A percentile compares a stretch with the other conserved stretches of the same genome.
These are phyloP conservation scores for Nymphalis c-album DNA, from an alignment of 2,888 invertebrate species.

Conservation along the genomic window DNA sequence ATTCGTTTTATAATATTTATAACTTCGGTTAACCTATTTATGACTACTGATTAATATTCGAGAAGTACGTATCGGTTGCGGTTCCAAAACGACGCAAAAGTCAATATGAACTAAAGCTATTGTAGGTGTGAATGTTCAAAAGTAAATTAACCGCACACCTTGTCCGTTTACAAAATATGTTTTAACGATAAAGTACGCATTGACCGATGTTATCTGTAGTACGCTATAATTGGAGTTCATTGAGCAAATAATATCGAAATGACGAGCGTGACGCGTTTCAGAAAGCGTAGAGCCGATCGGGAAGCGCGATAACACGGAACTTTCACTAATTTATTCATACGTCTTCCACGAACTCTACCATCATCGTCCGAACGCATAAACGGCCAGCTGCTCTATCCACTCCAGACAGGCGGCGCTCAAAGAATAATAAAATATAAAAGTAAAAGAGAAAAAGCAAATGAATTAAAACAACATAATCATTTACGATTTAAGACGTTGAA, in stretches of 20 bases:
- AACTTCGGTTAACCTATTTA: neutral
- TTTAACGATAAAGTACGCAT: conserved; percentile 35
- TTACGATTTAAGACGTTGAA: conserved; percentile 74
- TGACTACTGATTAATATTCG: neutral
- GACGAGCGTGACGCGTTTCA: conserved; percentile 25
- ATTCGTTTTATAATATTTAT: neutral
- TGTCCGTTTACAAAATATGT: conserved; percentile 31
- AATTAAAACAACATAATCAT: conserved; percentile 81
- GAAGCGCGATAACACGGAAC: conserved; percentile 45
- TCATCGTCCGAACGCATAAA: conserved; percentile 47
- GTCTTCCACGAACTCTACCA: conserved; percentile 46
- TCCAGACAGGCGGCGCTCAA: conserved; percentile 77
- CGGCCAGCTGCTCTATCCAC: conserved; percentile 61
- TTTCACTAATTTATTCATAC: conserved; percentile 57
- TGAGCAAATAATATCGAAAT: conserved; percentile 42
- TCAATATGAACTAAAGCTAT: conserved; percentile 1
- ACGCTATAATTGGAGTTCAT: conserved; percentile 33
- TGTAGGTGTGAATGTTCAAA: conserved; percentile 16
- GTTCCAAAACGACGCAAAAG: neutral
- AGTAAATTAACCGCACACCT: conserved; percentile 36
- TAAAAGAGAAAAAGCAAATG: conserved; percentile 73
- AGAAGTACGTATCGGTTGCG: neutral
- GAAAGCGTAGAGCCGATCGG: conserved; percentile 18
- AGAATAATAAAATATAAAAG: conserved; percentile 68
- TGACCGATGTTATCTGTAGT: conserved; percentile 32